Conservation (phyloP, 2,113 vertebrate species). For the Sinocyclocheilus grahami region DNA sequence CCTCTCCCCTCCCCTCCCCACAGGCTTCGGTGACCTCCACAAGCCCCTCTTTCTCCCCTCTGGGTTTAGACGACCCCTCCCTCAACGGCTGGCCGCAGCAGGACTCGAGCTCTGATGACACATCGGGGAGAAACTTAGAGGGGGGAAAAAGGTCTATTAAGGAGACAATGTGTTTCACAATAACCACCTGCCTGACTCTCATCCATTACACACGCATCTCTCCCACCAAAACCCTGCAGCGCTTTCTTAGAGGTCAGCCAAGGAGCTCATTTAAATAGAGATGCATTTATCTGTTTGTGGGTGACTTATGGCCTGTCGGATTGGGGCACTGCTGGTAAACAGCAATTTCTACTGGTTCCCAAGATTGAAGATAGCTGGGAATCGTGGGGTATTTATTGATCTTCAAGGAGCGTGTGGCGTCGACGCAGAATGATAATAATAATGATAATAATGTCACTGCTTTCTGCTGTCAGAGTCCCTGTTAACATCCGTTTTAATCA, state of each 20-base stretch:
- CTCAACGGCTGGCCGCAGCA: constrained; percentile 33
- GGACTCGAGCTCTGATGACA: constrained; percentile 52
- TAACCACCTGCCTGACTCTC: constrained; percentile 59
- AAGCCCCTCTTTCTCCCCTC: constrained; percentile 54
- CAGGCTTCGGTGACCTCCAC: constrained; percentile 62
- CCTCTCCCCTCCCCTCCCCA: constrained; percentile 42
- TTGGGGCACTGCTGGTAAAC: constrained; percentile 50
- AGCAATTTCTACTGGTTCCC: constrained; percentile 36
- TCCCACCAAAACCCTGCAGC: constrained; percentile 40
- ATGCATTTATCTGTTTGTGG: constrained; percentile 59
- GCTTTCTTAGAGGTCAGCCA: constrained; percentile 59
- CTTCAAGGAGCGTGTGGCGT: constrained; percentile 43
- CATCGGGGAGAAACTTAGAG: constrained; percentile 53
- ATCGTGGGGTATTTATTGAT: constrained; percentile 52
- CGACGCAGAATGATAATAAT: constrained; percentile 35
- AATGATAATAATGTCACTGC: constrained; percentile 40
- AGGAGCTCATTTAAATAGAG: constrained; percentile 67
- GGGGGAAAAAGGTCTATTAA: constrained; percentile 60
- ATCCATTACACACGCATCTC: constrained; percentile 26
- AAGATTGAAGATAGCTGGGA: constrained; percentile 40
- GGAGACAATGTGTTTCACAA: constrained; percentile 61
- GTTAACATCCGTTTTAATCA: background rate
- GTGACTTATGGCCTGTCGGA: constrained; percentile 55
- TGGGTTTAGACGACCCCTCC: constrained; percentile 61
- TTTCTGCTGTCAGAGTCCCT: background rate